Evolutionary conservation across 2,888 invertebrate genomes (phyloP), one percentile per base, ranked within the genome.

Genomic region (Drosophila ezoana): DNA sequence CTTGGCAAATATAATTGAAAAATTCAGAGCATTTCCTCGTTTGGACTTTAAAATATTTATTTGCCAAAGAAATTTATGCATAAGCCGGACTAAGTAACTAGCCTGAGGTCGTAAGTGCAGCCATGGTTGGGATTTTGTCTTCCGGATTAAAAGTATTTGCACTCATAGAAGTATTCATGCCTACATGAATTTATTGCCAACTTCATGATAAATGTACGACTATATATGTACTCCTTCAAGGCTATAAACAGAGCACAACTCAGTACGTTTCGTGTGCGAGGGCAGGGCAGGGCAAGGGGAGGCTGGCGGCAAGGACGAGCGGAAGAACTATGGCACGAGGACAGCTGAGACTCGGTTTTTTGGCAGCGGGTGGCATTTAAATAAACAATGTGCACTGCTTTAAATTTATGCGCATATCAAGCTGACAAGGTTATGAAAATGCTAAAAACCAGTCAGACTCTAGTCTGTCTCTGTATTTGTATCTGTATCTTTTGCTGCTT

Each of bases 381-480:
- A 83, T 83, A 88, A 83, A 87, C 83, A 88, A 83, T 83, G 88
- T 82, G 86, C 88, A 76, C 66, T 82, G 88, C 80, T 88, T 83
- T 72, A 86, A 83, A 83, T 88, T 86, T 84, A 88, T 84, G 89
- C 89, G 89, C 83, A 84, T 84, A 88, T 88, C 83, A 88, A 88
- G 83, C 83, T 77, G 83, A 84, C 83, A 88, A 84, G 89, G 87
- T 88, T 84, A 84, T 84, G 89, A 84, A 84, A 84, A 80, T 84
- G 89, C 87, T 75, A 77, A 76, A 79, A 79, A 9, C 28, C 70
- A 77, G 65, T 65, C 85, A 58, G 54, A 48, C 68, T 59, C 13
- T 32, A 35, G 44, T 48, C 58, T 28, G 8, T 28, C 1, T 28
- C 2, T 28, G 28, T 28, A 0, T 28, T 14, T 23, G 37, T 48